Base-by-base conservation (phyloP, 2,113 vertebrate genomes). In the Empidonax alnorum region DNA sequence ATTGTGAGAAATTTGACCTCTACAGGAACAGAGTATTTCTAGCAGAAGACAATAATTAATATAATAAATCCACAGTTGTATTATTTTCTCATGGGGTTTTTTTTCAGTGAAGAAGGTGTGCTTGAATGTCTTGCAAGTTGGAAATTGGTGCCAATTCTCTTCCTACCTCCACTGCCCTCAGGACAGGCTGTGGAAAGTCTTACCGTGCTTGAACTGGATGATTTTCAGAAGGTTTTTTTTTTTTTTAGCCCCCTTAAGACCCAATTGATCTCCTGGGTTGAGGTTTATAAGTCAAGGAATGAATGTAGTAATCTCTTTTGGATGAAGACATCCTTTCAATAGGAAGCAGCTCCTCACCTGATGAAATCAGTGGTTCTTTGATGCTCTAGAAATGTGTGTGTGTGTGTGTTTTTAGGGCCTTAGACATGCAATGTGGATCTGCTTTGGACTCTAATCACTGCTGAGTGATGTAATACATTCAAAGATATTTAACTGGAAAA, bases 371-470 rank as follows among this genome's bases (percentile, higher is more conserved):
- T 33, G 42, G 11, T 41, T 14, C 30, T 82, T 47, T 61, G 59
- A 33, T 0, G 3, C 14, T 44, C 42, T 19, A 46, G 72, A 33
- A 63, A 80, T 61, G 1, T 12, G 33, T 8, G 5, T 5, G 16
- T 22, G 53, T 44, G 31, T 42, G 35, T 35, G 35, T 62, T 66
- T 33, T 67, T 27, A 19, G 50, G 50, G 49, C 35, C 22, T 78
- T 73, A 53, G n/a, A 20, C 11, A 2, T 20, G 12, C 24, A 35
- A 20, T 0, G 0, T 3, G 6, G 14, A 6, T 28, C 25, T 80
- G 55, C 74, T 8, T 84, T 46, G 9, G 62, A 63, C 10, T 72
- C 7, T 75, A 30, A 21, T 47, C n/a, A 28, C 72, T 71, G 39
- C 30, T 56, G 27, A 65, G 37, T 23, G 50, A 15, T 28, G 22